These are phyloP conservation scores for Malthinus seriepunctatus DNA, from an alignment of 2,888 invertebrate genomes.

Conservation along the genomic window DNA sequence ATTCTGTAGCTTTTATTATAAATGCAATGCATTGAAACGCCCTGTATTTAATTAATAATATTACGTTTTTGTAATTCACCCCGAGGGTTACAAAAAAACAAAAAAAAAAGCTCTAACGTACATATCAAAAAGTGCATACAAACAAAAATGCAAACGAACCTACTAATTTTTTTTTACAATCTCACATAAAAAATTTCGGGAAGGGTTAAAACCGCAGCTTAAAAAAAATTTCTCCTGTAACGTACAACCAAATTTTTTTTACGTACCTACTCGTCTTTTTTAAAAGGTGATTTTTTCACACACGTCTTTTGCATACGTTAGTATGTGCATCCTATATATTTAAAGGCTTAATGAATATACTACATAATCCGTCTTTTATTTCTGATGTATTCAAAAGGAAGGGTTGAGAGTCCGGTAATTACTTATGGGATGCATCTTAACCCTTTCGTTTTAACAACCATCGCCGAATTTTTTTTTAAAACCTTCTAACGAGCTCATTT, in stretches of 20 bases:
- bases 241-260: slow-evolving; percentile 24
- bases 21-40: no score
- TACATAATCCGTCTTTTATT: slow-evolving; percentile 47
- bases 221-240: slow-evolving; percentile 16
- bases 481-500: no score
- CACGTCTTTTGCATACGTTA: slow-evolving; percentile 34
- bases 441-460: slow-evolving; percentile 1
- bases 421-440: slow-evolving; percentile 12
- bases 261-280: slow-evolving; percentile 19
- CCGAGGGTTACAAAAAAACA: not conserved
- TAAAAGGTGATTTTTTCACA: slow-evolving; percentile 34
- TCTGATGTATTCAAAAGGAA: slow-evolving; percentile 35
- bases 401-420: slow-evolving; percentile 38
- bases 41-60: no score
- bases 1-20: no score
- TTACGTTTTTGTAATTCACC: no score
- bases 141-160: slow-evolving; percentile 26
- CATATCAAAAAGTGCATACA: slow-evolving; percentile 4
- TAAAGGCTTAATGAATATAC: slow-evolving; percentile 46
- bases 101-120: slow-evolving; percentile 1
- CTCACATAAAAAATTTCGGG: slow-evolving; percentile 20
- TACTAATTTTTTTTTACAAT: slow-evolving; percentile 24
- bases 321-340: slow-evolving; percentile 35
- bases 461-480: not conserved
- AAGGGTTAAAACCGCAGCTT: slow-evolving; percentile 28